Evolutionary conservation across 2,113 vertebrate species (phyloP), one percentile per base, ranked within the genome.

Genomic region (Neomonachus schauinslandi): DNA sequence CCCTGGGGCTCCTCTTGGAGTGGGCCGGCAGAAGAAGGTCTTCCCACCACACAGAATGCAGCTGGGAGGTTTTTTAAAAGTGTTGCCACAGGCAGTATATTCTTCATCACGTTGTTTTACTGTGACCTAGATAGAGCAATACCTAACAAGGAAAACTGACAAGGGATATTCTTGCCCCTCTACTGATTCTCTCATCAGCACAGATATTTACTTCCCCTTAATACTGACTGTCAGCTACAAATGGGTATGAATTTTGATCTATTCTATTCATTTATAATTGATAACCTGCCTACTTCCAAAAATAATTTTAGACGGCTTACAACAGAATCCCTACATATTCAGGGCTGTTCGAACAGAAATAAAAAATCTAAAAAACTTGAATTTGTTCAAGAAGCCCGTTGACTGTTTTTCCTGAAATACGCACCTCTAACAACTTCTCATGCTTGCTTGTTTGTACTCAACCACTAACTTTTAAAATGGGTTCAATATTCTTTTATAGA

Each of bases 191-290:
- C 22, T 57, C 33, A 26, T 42, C 24, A 11, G 76, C 33, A 76
- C 39, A 15, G 33, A 11, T 42, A 39, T 19, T 76, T 72, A 76
- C 33, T 33, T 46, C 28, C 15, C 76, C 83, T 74, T 69, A 49
- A 92, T 18, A 59, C 33, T 31, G 21, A 92, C 2, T 72, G 53
- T 53, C 96, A 87, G 89, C 49, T 33, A 92, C 84, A 93, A 33
- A 86, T 55, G 4, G 57, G 26, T 51, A 74, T 39, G 85, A 31
- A 53, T 53, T 83, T 26, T 74, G 33, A 24, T 92, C 53, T 42
- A 33, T 51, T 53, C 24, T 72, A 31, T 71, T 95, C 67, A 87
- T 83, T 80, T 93, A 80, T 90, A 59, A 93, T 95, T 82, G 96
- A 96, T 80, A 92, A 72, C 14, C 67, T 53, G 39, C 55, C 77